These are phyloP conservation scores for human (Homo sapiens) DNA, from an alignment of 2,113 vertebrate species.

Conservation along the genomic window GRCh38 chr7:83769501-83770000, in stretches of 20 bases:
- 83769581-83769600: neutral
- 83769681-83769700: neutral
- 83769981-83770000: neutral
- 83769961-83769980: neutral
- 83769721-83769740: neutral
- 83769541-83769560: neutral
- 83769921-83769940: neutral
- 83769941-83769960: neutral
- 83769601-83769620: neutral
- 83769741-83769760: neutral
- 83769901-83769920: neutral
- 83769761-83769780: neutral
- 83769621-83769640: neutral
- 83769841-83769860: neutral
- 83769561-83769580: neutral
- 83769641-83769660: neutral
- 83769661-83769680: neutral
- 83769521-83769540: neutral
- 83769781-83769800: conserved; percentile 2
- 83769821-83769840: neutral
- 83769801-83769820: neutral
- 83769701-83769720: neutral
- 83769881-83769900: neutral
- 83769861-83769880: neutral
- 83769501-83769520: neutral